A percentile compares a stretch with the other conserved stretches of the same genome.
phyloP scores from a whole-genome alignment of 2,113 vertebrate genomes.

The Brachypodius melanocephalos region DNA sequence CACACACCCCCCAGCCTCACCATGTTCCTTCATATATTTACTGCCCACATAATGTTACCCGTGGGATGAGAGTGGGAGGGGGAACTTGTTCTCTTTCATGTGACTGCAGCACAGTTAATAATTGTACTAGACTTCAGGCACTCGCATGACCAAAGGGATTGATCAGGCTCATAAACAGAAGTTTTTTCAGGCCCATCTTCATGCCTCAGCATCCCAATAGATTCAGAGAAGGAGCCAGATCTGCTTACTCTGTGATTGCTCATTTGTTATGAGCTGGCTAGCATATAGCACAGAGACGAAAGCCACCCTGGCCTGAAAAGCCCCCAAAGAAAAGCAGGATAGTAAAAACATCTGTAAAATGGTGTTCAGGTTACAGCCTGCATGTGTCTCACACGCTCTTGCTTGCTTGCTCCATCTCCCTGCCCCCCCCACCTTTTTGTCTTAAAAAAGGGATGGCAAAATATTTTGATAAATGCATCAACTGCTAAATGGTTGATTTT shows the following conservation, averaged over 20 bases:
- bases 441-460: not conserved
- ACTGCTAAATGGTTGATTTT: not conserved
- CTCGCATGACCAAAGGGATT: not conserved
- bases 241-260: not conserved
- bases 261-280: not conserved
- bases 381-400: not conserved
- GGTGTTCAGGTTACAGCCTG: not conserved
- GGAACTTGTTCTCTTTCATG: slow-evolving; percentile 19
- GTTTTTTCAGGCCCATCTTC: not conserved
- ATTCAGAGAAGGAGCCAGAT: not conserved
- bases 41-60: slow-evolving; percentile 28
- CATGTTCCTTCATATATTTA: not conserved
- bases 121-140: not conserved
- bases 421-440: not conserved
- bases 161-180: not conserved
- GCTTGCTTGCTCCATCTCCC: rapidly evolving
- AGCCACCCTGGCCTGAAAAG: slow-evolving; percentile 2
- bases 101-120: slow-evolving; percentile 41
- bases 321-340: not conserved
- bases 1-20: not conserved
- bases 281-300: not conserved
- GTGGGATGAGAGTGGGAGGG: not conserved
- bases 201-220: not conserved
- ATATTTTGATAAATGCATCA: not conserved
- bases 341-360: slow-evolving; percentile 20